Percentiles rank a stretch among this genome's conserved stretches.
Conservation (phyloP, 2,888 invertebrate species). For the Agonopterix arenella region DNA sequence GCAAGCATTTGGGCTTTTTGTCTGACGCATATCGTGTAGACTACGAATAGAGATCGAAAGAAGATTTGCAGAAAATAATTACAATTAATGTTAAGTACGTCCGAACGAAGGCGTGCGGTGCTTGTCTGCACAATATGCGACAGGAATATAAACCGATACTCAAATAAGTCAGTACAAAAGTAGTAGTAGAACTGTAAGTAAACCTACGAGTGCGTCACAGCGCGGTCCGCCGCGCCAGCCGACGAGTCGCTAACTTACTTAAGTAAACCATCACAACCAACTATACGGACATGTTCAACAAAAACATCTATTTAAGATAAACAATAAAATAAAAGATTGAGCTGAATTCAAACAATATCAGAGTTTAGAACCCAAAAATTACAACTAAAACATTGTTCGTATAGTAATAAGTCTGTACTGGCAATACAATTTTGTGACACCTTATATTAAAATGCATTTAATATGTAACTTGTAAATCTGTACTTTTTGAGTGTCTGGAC, state of each 20-base stretch:
- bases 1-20: slow-evolving; percentile 49
- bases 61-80: slow-evolving; percentile 1
- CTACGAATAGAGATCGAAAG: too few species aligned
- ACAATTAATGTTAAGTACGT: slow-evolving; percentile 37
- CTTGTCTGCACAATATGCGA: slow-evolving; percentile 13
- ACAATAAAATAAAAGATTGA: slow-evolving; percentile 52
- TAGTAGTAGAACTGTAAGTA: slow-evolving; percentile 46
- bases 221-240: slow-evolving; percentile 45
- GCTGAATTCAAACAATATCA: slow-evolving; percentile 50
- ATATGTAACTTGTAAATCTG: slow-evolving; percentile 63
- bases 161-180: slow-evolving; percentile 49
- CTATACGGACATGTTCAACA: slow-evolving; percentile 72
- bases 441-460: slow-evolving; percentile 57
- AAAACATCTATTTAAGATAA: slow-evolving; percentile 49
- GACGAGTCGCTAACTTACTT: slow-evolving; percentile 71
- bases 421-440: slow-evolving; percentile 68
- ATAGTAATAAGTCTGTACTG: slow-evolving; percentile 55
- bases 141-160: slow-evolving; percentile 30
- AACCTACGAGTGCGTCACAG: slow-evolving; percentile 28
- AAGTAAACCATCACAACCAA: slow-evolving; percentile 77
- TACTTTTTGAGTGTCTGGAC: slow-evolving; percentile 66
- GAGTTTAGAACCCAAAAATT: slow-evolving; percentile 43
- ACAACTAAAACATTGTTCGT: slow-evolving; percentile 55
- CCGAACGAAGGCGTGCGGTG: neutral
- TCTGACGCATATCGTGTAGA: slow-evolving; percentile 20